Conservation (phyloP, 2,797 vertebrate genomes). For the Hypotaenidia okinawae region DNA sequence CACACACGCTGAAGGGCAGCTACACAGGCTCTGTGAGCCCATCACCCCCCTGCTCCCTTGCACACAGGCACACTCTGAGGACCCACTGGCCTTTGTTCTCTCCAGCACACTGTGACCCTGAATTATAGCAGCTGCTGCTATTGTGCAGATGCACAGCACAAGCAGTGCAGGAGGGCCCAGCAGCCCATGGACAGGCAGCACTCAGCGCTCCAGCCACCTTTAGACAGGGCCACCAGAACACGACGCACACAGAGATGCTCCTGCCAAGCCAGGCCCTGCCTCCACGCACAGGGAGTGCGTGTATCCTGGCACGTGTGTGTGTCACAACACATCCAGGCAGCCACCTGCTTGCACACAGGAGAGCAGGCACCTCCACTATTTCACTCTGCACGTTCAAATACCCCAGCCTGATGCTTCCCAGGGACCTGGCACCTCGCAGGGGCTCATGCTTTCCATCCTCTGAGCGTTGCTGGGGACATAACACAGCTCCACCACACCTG, state of each 20-base stretch:
- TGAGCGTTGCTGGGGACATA: background rate
- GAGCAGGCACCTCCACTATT: background rate
- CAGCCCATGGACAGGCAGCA: background rate
- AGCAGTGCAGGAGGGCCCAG: background rate
- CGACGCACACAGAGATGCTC: fast-evolving
- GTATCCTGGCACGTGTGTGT: fast-evolving
- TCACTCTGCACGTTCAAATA: background rate
- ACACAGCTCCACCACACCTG: background rate
- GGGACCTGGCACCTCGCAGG: too few relatives aligned
- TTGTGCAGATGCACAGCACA: background rate
- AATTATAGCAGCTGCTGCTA: too few relatives aligned
- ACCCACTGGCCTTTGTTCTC: fast-evolving
- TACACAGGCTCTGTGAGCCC: background rate
- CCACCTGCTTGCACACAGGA: background rate
- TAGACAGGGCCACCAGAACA: background rate
- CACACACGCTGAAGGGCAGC: background rate
- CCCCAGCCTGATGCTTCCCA: background rate
- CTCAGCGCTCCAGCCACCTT: background rate
- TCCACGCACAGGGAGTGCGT: fast-evolving
- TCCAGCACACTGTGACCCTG: background rate
- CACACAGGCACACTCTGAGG: background rate
- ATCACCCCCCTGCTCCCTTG: fast-evolving
- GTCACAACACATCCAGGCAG: fast-evolving
- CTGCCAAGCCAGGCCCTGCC: background rate
- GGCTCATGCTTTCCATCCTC: background rate